These are phyloP conservation scores for Rynchops niger DNA, from an alignment of 2,113 vertebrate species.

Conservation along the genomic window DNA sequence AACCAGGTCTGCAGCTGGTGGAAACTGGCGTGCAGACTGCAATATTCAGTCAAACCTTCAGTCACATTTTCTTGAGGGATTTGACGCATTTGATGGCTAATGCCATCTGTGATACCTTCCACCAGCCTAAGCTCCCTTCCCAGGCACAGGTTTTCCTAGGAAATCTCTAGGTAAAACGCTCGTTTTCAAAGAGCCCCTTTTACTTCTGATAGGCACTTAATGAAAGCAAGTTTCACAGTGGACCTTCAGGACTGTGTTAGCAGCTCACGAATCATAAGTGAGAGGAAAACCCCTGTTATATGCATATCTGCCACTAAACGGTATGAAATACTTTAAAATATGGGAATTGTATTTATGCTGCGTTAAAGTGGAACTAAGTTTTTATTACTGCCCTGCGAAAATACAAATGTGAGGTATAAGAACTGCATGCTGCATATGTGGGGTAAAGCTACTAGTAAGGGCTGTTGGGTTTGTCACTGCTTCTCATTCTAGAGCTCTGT, in stretches of 20 bases:
- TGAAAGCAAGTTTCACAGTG: neutral
- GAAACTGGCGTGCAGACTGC: neutral
- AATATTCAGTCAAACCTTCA: neutral
- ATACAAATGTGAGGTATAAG: neutral
- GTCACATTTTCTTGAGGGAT: neutral
- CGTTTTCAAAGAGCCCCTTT: neutral
- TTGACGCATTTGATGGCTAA: neutral
- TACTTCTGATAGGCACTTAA: neutral
- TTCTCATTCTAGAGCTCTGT: neutral
- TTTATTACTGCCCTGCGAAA: neutral
- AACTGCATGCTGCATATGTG: neutral
- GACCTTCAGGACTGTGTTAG: neutral
- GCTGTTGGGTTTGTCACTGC: rapidly evolving
- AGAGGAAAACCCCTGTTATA: neutral
- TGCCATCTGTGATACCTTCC: neutral
- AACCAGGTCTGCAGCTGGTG: neutral
- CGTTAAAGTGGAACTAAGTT: neutral
- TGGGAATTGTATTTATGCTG: neutral
- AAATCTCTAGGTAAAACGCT: neutral
- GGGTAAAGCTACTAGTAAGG: neutral
- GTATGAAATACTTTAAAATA: neutral
- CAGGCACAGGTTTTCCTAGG: neutral
- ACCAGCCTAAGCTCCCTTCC: neutral
- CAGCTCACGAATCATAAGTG: neutral
- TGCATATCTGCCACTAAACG: neutral